Evolutionary conservation across 1,140 invertebrate species (phyloP).

Genomic region (Temnothorax curvispinosus): DNA sequence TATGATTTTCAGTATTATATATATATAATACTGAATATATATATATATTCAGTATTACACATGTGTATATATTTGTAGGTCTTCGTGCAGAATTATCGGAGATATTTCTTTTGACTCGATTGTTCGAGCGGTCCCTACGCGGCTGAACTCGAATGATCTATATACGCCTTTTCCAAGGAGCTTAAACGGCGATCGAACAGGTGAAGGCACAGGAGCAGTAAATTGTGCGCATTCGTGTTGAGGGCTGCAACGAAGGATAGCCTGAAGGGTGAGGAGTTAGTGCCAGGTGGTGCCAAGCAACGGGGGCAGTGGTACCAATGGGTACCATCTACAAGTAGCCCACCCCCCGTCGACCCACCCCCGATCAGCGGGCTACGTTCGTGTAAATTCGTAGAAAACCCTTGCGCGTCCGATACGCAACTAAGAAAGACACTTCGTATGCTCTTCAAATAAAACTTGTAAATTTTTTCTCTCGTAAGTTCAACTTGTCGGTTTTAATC

Average conservation of each 20-base stretch:
- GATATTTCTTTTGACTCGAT: constrained; percentile 12
- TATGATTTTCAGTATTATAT: no score
- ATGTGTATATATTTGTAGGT: not conserved
- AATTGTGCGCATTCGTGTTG: constrained; percentile 59
- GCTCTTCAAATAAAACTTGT: not conserved
- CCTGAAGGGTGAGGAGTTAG: constrained; percentile 72
- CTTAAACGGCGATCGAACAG: constrained; percentile 71
- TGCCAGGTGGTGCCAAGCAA: constrained; percentile 79
- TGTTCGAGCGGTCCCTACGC: not conserved
- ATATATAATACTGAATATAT: no score
- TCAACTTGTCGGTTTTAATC: constrained; percentile 1
- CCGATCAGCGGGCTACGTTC: not conserved
- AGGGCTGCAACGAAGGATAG: constrained; percentile 54
- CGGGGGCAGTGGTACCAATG: constrained; percentile 76
- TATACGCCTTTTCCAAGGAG: constrained; percentile 49
- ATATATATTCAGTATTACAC: no score
- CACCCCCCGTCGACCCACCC: constrained; percentile 22
- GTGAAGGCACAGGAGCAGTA: constrained; percentile 67
- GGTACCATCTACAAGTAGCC: constrained; percentile 72
- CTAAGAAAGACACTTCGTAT: not conserved
- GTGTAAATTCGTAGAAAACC: constrained; percentile 45
- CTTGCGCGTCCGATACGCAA: constrained; percentile 13
- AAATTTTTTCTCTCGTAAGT: not conserved
- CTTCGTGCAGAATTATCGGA: not conserved
- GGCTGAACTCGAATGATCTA: constrained; percentile 19